A percentile compares a stretch with the other conserved stretches of the same genome.
phyloP scores from a whole-genome alignment of 1,140 invertebrate genomes.

The Schlechtendalia chinensis region DNA sequence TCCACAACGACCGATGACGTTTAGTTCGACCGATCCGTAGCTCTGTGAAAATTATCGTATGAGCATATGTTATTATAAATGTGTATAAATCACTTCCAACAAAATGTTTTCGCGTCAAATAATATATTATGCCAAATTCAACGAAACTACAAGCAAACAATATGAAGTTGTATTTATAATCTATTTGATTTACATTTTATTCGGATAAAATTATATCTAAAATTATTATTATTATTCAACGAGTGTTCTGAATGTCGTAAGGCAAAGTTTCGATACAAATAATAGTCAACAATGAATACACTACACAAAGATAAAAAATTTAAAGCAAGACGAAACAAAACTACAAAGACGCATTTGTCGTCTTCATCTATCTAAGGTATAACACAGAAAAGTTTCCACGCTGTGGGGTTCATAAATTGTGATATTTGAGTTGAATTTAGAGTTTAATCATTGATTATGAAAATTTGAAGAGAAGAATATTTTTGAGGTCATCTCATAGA shows the following conservation, averaged over 20 bases:
- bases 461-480: background rate
- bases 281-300: background rate
- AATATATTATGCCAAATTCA: background rate
- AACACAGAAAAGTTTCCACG: no score
- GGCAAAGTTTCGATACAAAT: background rate
- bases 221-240: background rate
- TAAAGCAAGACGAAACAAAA: no score
- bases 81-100: background rate
- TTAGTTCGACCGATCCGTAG: conserved; percentile 45
- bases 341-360: background rate
- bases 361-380: background rate
- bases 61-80: background rate
- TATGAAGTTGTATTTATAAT: no score
- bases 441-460: no score
- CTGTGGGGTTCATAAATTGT: no score
- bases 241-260: background rate
- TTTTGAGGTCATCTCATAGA: background rate
- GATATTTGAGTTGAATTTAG: no score
- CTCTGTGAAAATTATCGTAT: conserved; percentile 33
- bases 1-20: background rate
- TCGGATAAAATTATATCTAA: background rate
- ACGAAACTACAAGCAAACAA: conserved; percentile 8
- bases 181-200: background rate
- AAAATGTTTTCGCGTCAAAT: background rate
- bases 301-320: background rate